Percentiles rank a stretch among this genome's conserved stretches.
These are phyloP conservation scores for Pardosa pseudoannulata DNA, from an alignment of 2,888 invertebrate genomes.

Conservation along the genomic window DNA sequence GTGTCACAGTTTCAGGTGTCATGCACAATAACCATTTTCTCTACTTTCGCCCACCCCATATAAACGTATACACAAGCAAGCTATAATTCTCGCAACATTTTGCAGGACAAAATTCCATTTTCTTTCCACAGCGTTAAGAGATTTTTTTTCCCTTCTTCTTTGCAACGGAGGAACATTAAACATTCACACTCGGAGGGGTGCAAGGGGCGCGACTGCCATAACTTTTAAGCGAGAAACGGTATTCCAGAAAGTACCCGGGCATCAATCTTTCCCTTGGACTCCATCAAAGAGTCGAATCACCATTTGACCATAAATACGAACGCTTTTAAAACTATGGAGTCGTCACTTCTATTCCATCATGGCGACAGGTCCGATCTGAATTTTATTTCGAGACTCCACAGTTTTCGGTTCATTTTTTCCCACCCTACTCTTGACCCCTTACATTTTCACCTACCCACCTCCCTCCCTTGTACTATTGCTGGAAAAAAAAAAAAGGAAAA, in stretches of 20 bases:
- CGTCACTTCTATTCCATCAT: slow-evolving; percentile 61
- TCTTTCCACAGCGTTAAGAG: too few relatives aligned
- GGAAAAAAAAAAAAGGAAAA: too few relatives aligned
- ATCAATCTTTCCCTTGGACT: slow-evolving; percentile 1
- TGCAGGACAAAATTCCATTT: too few relatives aligned
- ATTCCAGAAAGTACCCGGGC: neutral
- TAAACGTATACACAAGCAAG: too few relatives aligned
- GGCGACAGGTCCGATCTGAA: slow-evolving; percentile 57
- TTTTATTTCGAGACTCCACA: slow-evolving; percentile 57
- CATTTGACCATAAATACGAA: slow-evolving; percentile 53
- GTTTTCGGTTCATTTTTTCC: neutral
- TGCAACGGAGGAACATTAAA: too few relatives aligned
- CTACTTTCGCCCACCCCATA: too few relatives aligned
- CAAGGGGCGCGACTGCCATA: neutral
- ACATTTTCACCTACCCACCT: neutral
- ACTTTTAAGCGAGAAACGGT: neutral
- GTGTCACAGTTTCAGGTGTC: too few relatives aligned
- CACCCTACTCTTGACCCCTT: neutral
- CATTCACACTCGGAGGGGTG: neutral
- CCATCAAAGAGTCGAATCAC: slow-evolving; percentile 46
- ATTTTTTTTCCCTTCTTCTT: too few relatives aligned
- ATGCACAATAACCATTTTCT: too few relatives aligned
- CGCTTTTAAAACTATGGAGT: slow-evolving; percentile 56
- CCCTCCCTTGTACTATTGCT: neutral
- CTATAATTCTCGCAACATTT: too few relatives aligned